phyloP scores from a whole-genome alignment of 1,140 invertebrate genomes.

The Drosophila novamexicana region DNA sequence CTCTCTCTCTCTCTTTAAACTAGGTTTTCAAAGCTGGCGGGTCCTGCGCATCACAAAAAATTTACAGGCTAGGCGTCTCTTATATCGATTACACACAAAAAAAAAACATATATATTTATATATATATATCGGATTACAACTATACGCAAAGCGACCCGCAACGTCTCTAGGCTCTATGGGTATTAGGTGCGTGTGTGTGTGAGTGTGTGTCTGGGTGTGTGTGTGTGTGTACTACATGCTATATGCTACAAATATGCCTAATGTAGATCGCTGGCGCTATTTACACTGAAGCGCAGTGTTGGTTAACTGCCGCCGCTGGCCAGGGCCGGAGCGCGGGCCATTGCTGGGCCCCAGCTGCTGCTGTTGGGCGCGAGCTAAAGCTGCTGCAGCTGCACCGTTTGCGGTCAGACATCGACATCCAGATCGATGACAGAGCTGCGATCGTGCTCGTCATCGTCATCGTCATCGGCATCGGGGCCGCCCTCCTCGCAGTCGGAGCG shows the following conservation, averaged over 20 bases:
- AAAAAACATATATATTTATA: constrained; percentile 34
- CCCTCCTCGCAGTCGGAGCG: constrained; percentile 72
- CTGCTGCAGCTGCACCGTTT: constrained; percentile 48
- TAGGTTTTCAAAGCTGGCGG: constrained; percentile 55
- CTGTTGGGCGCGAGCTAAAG: constrained; percentile 56
- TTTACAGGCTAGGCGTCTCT: constrained; percentile 41
- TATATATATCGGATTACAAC: constrained; percentile 6
- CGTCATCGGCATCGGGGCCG: constrained; percentile 64
- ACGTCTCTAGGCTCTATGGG: constrained; percentile 46
- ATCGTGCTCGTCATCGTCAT: constrained; percentile 66
- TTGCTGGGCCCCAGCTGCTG: constrained; percentile 7
- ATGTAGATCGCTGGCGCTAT: constrained; percentile 44
- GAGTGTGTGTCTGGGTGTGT: constrained; percentile 11
- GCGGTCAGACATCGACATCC: constrained; percentile 83
- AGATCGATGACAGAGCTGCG: constrained; percentile 82
- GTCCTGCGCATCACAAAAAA: constrained; percentile 51
- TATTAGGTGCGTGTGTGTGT: constrained; percentile 24
- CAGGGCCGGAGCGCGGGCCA: constrained; percentile 15
- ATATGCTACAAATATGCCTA: constrained; percentile 37
- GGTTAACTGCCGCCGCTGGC: constrained; percentile 24
- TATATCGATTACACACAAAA: constrained; percentile 25
- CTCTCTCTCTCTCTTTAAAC: constrained; percentile 26
- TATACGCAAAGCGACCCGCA: constrained; percentile 49
- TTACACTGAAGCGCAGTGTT: constrained; percentile 42
- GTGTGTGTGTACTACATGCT: constrained; percentile 38